Percentiles rank a stretch among this genome's conserved stretches.
These are phyloP conservation scores for Patiria pectinifera DNA, from an alignment of 53 echinoderm and acorn worm species.

Conservation along the genomic window DNA sequence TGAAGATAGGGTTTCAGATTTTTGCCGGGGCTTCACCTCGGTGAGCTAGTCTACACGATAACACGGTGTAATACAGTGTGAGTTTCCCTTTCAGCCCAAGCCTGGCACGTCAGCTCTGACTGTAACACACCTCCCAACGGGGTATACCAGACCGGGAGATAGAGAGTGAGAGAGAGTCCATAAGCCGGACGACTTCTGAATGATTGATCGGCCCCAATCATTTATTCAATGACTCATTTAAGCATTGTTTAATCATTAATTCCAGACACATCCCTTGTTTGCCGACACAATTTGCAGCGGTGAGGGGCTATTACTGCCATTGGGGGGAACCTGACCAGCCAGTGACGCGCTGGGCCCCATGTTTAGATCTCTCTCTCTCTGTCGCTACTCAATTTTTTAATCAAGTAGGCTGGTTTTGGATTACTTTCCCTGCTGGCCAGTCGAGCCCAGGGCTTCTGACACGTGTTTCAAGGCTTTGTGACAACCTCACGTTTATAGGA, in stretches of 20 bases:
- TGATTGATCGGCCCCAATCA: constrained; percentile 52
- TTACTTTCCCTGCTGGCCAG: constrained; percentile 41
- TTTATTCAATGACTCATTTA: constrained; percentile 67
- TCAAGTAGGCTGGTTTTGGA: constrained; percentile 56
- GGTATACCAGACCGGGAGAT: constrained; percentile 2
- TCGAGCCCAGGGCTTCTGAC: constrained; percentile 22
- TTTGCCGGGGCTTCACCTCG: constrained; percentile 31
- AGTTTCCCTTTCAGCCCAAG: constrained; percentile 54
- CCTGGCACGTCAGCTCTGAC: constrained; percentile 43
- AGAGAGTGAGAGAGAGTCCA: not conserved
- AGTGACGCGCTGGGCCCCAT: not conserved
- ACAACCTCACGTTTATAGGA: constrained; percentile 41
- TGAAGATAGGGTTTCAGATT: constrained; percentile 55
- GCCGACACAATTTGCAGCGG: constrained; percentile 61
- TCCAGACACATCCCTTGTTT: constrained; percentile 66
- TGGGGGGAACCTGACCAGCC: constrained; percentile 6
- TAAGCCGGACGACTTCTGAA: constrained; percentile 22
- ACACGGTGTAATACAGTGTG: constrained; percentile 55
- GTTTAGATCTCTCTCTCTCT: no score
- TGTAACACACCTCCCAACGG: constrained; percentile 56
- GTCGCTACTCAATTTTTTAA: constrained; percentile 28
- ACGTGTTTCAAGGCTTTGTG: constrained; percentile 54
- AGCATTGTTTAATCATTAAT: constrained; percentile 72
- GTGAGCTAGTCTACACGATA: constrained; percentile 43
- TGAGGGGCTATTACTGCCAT: not conserved